phyloP scores from a whole-genome alignment of 2,797 vertebrate species.

The Pantherophis vulpinus region DNA sequence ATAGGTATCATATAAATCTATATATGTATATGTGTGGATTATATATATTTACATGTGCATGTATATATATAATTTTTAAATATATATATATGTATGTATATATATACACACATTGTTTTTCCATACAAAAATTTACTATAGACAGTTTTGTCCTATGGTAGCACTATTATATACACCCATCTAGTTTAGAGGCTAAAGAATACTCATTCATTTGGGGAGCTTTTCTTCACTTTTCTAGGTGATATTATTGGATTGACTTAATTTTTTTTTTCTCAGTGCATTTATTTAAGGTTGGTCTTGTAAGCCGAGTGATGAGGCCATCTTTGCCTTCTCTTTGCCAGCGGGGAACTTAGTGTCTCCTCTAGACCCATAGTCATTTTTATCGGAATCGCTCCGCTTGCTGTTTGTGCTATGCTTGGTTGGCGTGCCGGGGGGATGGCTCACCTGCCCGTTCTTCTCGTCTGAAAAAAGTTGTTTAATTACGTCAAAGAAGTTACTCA shows the following conservation, averaged over 20 bases:
- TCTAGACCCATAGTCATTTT: constrained; percentile 85
- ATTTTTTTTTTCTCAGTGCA: constrained; percentile 42
- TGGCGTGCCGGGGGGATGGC: constrained; percentile 84
- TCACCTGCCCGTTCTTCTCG: constrained; percentile 99
- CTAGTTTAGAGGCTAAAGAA: constrained; percentile 72
- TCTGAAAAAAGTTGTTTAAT: constrained; percentile 99
- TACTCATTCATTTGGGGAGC: constrained; percentile 59
- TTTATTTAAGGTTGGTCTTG: constrained; percentile 87
- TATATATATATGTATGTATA: constrained; percentile 69
- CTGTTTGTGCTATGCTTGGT: constrained; percentile 88
- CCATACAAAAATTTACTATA: constrained; percentile 80
- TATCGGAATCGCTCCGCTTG: constrained; percentile 85
- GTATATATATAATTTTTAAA: constrained; percentile 26
- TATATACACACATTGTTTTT: constrained; percentile 78
- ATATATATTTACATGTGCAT: constrained; percentile 72
- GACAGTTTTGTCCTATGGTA: constrained; percentile 73
- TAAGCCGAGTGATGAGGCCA: constrained; percentile 83
- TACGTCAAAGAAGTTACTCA: constrained; percentile 99
- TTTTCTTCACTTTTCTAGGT: constrained; percentile 50
- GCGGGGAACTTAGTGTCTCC: constrained; percentile 83
- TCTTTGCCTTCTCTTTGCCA: constrained; percentile 87
- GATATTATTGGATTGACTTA: constrained; percentile 46
- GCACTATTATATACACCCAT: constrained; percentile 74
- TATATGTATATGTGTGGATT: constrained; percentile 63
- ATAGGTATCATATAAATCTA: constrained; percentile 75